Conservation (phyloP, 2,797 vertebrate genomes). For the Orestias chungarensis region DNA sequence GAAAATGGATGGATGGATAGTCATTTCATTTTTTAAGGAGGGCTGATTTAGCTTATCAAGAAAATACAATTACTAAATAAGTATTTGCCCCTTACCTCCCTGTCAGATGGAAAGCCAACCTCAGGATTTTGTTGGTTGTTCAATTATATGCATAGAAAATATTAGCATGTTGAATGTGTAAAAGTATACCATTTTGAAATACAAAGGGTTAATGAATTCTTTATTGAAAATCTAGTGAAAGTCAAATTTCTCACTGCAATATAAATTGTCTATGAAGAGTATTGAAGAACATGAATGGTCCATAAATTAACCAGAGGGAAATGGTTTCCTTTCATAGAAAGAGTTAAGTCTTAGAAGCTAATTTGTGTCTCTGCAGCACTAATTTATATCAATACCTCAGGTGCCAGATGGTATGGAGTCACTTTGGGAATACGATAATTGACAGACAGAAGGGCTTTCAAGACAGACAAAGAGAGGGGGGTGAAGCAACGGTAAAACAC, state of each 20-base stretch:
- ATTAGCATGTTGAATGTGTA: too few species aligned
- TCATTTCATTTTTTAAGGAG: background rate
- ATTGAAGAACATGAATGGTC: conserved; percentile 52
- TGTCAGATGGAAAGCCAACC: background rate
- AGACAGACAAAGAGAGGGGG: conserved; percentile 20
- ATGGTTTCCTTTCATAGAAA: conserved; percentile 38
- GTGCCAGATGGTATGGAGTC: conserved; percentile 48
- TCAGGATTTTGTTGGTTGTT: background rate
- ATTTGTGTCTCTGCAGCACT: conserved; percentile 31
- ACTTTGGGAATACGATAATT: conserved; percentile 51
- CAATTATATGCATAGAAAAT: too few species aligned
- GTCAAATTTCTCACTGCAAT: background rate
- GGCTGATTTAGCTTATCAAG: background rate
- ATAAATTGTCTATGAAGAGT: background rate
- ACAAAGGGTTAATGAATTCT: background rate
- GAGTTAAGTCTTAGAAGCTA: conserved; percentile 45
- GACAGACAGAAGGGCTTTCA: conserved; percentile 51
- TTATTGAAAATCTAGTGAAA: background rate
- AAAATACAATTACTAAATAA: background rate
- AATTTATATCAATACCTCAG: conserved; percentile 54
- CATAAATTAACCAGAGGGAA: conserved; percentile 38
- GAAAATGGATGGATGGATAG: too few species aligned
- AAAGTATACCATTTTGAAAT: background rate
- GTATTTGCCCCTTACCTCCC: background rate
- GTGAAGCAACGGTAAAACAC: conserved; percentile 18